Evolutionary conservation across 2,113 vertebrate genomes (phyloP).

Genomic region (Aptenodytes forsteri): DNA sequence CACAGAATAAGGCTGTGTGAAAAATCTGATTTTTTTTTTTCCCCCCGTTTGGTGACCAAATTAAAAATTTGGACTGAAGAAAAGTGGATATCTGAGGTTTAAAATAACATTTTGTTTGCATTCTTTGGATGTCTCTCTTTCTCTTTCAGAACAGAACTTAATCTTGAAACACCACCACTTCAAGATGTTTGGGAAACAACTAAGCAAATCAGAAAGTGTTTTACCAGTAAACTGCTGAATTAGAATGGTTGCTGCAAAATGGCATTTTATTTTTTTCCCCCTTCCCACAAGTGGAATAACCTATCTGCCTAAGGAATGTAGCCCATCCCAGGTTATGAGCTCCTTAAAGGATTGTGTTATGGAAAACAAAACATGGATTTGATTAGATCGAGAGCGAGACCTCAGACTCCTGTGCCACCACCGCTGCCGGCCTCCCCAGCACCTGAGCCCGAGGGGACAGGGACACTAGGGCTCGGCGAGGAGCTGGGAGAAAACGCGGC

Average conservation of each 20-base stretch:
- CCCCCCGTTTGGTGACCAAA: neutral
- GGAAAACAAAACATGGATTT: neutral
- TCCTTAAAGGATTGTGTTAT: neutral
- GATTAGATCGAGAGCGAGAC: neutral
- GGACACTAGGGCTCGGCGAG: fast-evolving
- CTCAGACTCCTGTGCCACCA: neutral
- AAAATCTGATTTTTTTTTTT: neutral
- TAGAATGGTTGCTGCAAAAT: neutral
- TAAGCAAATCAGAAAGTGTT: neutral
- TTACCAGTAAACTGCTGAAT: neutral
- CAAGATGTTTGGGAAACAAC: neutral
- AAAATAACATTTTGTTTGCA: conserved; percentile 6
- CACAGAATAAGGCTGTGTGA: neutral
- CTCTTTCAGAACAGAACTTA: neutral
- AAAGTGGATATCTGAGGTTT: neutral
- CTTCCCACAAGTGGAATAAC: neutral
- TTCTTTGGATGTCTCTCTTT: neutral
- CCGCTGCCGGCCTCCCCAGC: neutral
- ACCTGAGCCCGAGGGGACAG: neutral
- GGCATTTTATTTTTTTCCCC: neutral
- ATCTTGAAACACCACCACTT: neutral
- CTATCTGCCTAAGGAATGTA: neutral
- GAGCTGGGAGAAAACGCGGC: fast-evolving
- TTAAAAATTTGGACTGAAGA: neutral
- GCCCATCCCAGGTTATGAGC: neutral